A percentile compares a stretch with the other conserved stretches of the same genome.
These are phyloP conservation scores for Drosophila sturtevanti DNA, from an alignment of 1,140 invertebrate species.

Conservation along the genomic window DNA sequence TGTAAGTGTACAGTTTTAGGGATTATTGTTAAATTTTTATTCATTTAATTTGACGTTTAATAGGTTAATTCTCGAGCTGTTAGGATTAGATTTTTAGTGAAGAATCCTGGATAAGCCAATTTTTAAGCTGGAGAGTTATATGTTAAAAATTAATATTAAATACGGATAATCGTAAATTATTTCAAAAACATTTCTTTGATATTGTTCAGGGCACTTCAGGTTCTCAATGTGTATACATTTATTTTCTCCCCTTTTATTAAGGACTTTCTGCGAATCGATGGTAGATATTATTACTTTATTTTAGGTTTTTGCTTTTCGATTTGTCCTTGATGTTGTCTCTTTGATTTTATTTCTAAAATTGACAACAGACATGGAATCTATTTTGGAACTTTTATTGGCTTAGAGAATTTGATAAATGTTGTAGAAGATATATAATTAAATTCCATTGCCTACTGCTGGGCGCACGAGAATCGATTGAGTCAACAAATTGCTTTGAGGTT, in stretches of 20 bases:
- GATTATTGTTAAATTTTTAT: conserved; percentile 1
- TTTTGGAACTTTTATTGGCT: not conserved
- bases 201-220: too few relatives aligned
- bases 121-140: too few relatives aligned
- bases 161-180: too few relatives aligned
- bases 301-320: too few relatives aligned
- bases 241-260: too few relatives aligned
- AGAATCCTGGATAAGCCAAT: too few relatives aligned
- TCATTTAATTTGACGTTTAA: not conserved
- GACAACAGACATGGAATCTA: not conserved
- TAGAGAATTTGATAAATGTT: not conserved
- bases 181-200: too few relatives aligned
- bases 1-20: not conserved
- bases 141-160: too few relatives aligned
- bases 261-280: too few relatives aligned
- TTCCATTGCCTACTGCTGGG: conserved; percentile 12
- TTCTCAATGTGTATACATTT: too few relatives aligned
- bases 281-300: too few relatives aligned
- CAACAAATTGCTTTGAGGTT: conserved; percentile 8
- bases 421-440: not conserved
- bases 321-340: not conserved
- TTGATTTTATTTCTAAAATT: not conserved
- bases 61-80: not conserved
- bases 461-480: not conserved
- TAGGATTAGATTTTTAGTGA: too few relatives aligned